Evolutionary conservation across 2,888 invertebrate genomes (phyloP), one percentile per base, ranked within the genome.

Genomic region (Diarsia dahlii): DNA sequence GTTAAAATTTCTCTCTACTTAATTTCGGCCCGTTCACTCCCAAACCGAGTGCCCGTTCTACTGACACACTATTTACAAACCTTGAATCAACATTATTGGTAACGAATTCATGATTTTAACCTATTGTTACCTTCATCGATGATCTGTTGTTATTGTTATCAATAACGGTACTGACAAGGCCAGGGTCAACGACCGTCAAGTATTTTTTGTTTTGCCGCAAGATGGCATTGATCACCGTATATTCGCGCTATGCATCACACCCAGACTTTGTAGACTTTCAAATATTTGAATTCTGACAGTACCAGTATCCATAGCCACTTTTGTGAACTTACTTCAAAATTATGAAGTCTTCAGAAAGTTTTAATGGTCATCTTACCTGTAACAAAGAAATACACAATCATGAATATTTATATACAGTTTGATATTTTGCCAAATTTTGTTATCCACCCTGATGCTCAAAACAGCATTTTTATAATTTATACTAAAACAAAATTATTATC

Each of bases 111-210:
- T 52, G 20, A 67, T 66, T 46, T 46, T 8, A 62, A 66, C 67
- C 45, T 54, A 39, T 72, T 48, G 8, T 68, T 67, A 10, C 45
- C 62, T 65, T 60, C 2, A 9, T 39, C 34, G 9, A 9, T 69
- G n/a, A 74, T 70, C 28, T 78, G 50, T 64, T 74, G 70, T 67
- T 69, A 60, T 84, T 70, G 72, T 82, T 84, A 89, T 86, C 78
- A 81, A 63, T 89, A 92, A 90, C 89, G 88, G 90, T 91, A 91
- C 78, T 84, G 23, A 50, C 78, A 90, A 90, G 87, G 89, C 82
- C 91, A 91, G 90, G 90, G 91, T 89, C 87, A 82, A 87, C 88
- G 90, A 84, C 89, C 89, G 84, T 71, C 13, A 34, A 23, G 2
- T 58, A 56, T 46, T 56, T 63, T 52, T n/a, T 12, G 48, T 10